A percentile compares a stretch with the other conserved stretches of the same genome.
Evolutionary conservation across 2,888 invertebrate species (phyloP).

Genomic region (Limnephilus lunatus): DNA sequence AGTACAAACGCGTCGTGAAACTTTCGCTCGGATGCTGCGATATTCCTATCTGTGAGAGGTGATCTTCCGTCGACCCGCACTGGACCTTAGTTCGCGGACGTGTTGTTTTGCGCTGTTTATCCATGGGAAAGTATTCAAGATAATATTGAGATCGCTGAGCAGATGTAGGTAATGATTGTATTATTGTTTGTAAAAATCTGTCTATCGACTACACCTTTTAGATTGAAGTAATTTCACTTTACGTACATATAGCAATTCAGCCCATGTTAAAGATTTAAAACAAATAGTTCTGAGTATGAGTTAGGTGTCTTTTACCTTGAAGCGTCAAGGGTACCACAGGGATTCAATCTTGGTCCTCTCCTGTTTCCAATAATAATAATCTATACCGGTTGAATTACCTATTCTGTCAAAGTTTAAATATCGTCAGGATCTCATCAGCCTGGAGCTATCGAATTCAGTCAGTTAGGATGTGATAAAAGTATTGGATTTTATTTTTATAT

Average conservation of each 20-base stretch:
- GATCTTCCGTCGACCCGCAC: neutral
- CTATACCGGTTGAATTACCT: neutral
- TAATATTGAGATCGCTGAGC: neutral
- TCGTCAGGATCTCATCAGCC: too few species aligned
- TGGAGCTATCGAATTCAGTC: too few species aligned
- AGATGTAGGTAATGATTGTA: neutral
- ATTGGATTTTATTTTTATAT: too few species aligned
- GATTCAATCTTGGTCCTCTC: neutral
- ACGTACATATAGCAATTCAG: neutral
- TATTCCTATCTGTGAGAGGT: neutral
- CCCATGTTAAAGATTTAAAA: neutral
- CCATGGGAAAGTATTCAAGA: neutral
- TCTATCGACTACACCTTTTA: neutral
- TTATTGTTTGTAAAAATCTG: neutral
- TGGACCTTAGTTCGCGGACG: neutral
- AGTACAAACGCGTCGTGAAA: neutral
- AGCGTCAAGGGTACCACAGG: neutral
- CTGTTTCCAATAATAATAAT: neutral
- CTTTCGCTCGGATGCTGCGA: neutral
- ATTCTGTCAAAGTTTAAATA: too few species aligned
- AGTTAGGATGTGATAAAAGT: too few species aligned
- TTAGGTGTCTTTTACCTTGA: neutral
- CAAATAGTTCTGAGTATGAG: neutral
- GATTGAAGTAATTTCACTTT: neutral
- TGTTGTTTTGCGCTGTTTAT: constrained; percentile 2